Evolutionary conservation across 2,797 vertebrate species (phyloP), one percentile per base, ranked within the genome.

Genomic region (Syndactyla subalaris): DNA sequence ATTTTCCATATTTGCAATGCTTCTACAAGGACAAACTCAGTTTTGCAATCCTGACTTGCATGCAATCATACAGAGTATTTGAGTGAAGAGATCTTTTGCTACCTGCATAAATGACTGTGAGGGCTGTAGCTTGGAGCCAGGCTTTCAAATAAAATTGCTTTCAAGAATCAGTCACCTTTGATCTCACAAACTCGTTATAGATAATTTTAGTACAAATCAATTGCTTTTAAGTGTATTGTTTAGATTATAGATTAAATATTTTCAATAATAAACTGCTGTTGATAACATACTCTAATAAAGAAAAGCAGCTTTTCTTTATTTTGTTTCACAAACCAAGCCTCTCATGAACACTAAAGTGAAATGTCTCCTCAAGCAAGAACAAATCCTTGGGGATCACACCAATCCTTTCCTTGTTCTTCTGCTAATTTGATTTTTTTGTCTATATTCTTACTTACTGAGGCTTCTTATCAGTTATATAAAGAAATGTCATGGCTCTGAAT

Each of bases 11-110:
- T 58, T 85, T 91, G 73, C 88, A 93, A 86, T 77, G 48, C 30
- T 61, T 67, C 57, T 74, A 52, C 49, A 75, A 77, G 43, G 30
- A 68, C 34, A 66, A 85, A 73, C 19, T 80, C 20, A 30, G 54
- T 93, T 93, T 94, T 96, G 91, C 82, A 97, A 91, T 62, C 46
- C 55, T 63, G 32, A 55, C 48, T 85, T 58, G 55, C 13, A 30
- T 34, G n/a, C 49, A 88, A 45, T 12, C 15, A 7, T 24, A 57
- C 9, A 14, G 6, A 39, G 19, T 22, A 10, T 19, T 77, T 65
- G n/a, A 58, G 63, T 9, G 8, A 88, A 16, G 1, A 83, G 41
- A 18, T 14, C 5, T 19, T 79, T 38, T 62, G 24, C 7, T 83
- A 85, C 61, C 82, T 70, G 46, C 62, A 85, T 7, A 79, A 88